These are phyloP conservation scores for Turdus rufiventris DNA, from an alignment of 2,113 vertebrate species.

Conservation along the genomic window DNA sequence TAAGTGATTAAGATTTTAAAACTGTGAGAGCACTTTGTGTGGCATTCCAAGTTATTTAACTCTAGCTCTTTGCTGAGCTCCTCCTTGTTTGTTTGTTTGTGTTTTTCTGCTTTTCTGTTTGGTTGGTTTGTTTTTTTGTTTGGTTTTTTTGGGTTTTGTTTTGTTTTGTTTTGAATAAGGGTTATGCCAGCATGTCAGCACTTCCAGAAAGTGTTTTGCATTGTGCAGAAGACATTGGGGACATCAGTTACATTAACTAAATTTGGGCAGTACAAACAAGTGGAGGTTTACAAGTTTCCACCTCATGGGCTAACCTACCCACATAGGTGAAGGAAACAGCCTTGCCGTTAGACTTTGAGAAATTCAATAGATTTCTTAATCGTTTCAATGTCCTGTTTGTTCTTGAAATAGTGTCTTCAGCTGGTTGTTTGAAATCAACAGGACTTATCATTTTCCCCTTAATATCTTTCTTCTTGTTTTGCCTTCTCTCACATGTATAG, in stretches of 20 bases:
- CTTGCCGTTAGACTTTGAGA: background rate
- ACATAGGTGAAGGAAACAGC: background rate
- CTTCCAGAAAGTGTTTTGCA: background rate
- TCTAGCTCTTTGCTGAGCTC: background rate
- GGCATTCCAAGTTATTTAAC: conserved; percentile 34
- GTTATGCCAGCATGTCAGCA: background rate
- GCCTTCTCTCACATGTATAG: background rate
- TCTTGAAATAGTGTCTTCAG: background rate
- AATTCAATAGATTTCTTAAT: background rate
- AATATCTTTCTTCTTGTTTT: background rate
- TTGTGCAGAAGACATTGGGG: background rate
- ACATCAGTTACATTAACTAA: background rate
- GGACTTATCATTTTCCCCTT: background rate
- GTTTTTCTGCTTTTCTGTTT: too few species aligned
- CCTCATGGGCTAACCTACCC: background rate
- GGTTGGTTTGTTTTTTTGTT: background rate
- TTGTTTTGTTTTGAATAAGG: background rate
- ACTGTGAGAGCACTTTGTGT: conserved; percentile 23
- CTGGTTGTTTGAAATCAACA: background rate
- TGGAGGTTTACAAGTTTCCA: background rate
- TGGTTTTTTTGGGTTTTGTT: too few species aligned
- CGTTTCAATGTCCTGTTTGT: background rate
- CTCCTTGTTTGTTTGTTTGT: background rate
- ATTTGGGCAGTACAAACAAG: background rate
- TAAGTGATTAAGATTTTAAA: conserved; percentile 64